Conservation (phyloP, 2,797 vertebrate species). For the Crax fasciolata region DNA sequence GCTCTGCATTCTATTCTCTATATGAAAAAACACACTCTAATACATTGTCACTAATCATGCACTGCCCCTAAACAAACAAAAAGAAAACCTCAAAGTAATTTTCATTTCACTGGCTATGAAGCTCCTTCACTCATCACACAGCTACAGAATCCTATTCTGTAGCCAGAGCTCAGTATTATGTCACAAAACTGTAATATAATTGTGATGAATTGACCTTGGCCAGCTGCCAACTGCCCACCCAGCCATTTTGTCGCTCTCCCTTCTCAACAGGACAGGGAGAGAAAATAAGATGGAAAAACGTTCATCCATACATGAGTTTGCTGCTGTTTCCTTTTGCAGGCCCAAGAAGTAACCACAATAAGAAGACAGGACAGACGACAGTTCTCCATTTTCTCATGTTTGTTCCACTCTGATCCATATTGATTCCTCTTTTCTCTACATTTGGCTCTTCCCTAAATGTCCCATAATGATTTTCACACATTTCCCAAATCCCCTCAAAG, state of each 20-base stretch:
- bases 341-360: neutral
- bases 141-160: neutral
- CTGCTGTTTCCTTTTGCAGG: neutral
- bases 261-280: neutral
- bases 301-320: neutral
- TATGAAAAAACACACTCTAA: neutral
- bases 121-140: neutral
- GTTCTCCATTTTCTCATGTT: neutral
- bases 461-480: neutral
- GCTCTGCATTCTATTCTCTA: neutral
- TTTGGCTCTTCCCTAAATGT: neutral
- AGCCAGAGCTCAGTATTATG: neutral
- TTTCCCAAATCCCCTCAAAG: neutral
- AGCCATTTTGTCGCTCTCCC: neutral
- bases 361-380: neutral
- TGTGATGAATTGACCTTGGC: neutral
- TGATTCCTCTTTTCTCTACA: neutral
- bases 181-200: neutral
- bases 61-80: neutral
- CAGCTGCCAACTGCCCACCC: neutral
- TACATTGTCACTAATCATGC: neutral
- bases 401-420: neutral
- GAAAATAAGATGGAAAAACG: neutral
- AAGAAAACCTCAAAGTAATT: neutral
- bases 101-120: neutral